Conservation (phyloP, 1,140 invertebrate species). For the Pectinophora gossypiella region DNA sequence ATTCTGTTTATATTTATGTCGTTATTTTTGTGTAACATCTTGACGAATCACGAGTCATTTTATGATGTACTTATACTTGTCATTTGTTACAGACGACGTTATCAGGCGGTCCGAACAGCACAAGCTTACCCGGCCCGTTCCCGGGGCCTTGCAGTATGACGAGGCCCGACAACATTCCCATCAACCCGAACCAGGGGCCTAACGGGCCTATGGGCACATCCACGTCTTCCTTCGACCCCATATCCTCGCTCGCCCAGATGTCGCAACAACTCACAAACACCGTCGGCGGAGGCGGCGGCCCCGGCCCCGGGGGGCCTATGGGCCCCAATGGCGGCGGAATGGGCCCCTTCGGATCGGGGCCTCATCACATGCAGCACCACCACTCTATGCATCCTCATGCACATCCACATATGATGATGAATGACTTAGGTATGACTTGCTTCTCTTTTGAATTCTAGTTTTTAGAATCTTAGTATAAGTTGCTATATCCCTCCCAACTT, state of each 20-base stretch:
- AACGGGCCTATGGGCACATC: slow-evolving; percentile 66
- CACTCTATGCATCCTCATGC: slow-evolving; percentile 62
- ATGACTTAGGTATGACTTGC: slow-evolving; percentile 52
- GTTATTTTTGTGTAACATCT: too few relatives aligned
- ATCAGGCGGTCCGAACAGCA: slow-evolving; percentile 62
- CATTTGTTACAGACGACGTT: slow-evolving; percentile 50
- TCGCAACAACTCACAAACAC: slow-evolving; percentile 90
- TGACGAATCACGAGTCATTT: too few relatives aligned
- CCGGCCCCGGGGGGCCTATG: slow-evolving; percentile 74
- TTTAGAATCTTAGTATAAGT: too few relatives aligned
- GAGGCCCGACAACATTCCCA: slow-evolving; percentile 86
- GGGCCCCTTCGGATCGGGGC: slow-evolving; percentile 74
- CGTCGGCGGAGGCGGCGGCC: slow-evolving; percentile 69
- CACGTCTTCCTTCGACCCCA: slow-evolving; percentile 90
- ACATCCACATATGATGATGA: slow-evolving; percentile 70
- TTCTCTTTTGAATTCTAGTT: neutral
- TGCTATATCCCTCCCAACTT: too few relatives aligned
- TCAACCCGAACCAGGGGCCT: slow-evolving; percentile 83
- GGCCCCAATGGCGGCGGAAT: slow-evolving; percentile 74
- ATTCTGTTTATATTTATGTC: too few relatives aligned
- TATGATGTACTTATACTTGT: too few relatives aligned
- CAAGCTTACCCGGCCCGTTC: slow-evolving; percentile 56
- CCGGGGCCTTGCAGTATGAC: slow-evolving; percentile 57
- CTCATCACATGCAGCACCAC: slow-evolving; percentile 66
- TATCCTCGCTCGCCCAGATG: slow-evolving; percentile 95